These are phyloP conservation scores for Centropus unirufus DNA, from an alignment of 2,113 vertebrate genomes.

Conservation along the genomic window DNA sequence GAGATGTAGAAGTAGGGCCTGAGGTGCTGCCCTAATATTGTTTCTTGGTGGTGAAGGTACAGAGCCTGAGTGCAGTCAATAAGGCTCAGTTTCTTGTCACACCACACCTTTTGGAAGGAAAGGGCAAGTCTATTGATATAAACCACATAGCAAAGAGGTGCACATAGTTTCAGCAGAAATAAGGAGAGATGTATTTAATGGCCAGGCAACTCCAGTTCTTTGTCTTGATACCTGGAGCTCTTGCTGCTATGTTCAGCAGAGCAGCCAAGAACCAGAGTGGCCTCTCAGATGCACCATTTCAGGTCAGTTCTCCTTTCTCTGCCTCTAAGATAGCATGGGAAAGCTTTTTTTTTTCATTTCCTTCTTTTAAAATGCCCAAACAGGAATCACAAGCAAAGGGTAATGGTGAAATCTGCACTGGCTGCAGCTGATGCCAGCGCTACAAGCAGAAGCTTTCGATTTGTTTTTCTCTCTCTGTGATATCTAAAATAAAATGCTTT, in stretches of 20 bases:
- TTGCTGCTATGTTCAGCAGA: background rate
- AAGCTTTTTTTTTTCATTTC: background rate
- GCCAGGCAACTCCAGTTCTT: accelerated
- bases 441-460: background rate
- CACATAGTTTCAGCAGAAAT: accelerated
- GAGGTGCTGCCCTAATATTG: background rate
- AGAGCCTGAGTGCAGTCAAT: accelerated
- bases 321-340: background rate
- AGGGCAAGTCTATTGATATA: accelerated
- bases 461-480: background rate
- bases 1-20: accelerated
- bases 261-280: background rate
- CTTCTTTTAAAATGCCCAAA: background rate
- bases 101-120: background rate
- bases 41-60: accelerated
- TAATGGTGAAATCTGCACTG: background rate
- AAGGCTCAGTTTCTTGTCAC: accelerated
- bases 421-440: background rate
- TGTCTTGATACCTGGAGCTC: background rate
- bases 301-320: constrained; percentile 20
- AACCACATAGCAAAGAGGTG: background rate
- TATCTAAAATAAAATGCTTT: background rate
- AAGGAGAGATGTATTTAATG: background rate
- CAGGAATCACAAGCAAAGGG: background rate
- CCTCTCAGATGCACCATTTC: background rate